Conservation (phyloP, 2,797 vertebrate genomes). For the Fundulus diaphanus region DNA sequence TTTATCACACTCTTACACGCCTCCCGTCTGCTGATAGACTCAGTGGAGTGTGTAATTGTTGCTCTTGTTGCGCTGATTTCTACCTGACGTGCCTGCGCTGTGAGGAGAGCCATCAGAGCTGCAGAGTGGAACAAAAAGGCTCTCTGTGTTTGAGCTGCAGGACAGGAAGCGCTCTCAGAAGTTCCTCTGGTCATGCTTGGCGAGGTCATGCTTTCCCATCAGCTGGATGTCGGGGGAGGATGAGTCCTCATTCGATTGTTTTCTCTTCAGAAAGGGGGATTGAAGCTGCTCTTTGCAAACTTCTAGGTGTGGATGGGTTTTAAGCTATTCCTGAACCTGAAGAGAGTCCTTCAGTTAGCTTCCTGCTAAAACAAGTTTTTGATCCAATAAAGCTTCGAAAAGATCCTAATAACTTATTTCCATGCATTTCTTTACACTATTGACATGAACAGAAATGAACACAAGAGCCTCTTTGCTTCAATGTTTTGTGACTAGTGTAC, state of each 20-base stretch:
- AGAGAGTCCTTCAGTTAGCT: neutral
- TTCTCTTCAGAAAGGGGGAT: neutral
- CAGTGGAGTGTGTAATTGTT: conserved; percentile 10
- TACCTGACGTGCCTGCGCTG: neutral
- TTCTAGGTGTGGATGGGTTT: neutral
- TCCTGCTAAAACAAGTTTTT: neutral
- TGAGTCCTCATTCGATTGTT: neutral
- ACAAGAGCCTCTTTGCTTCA: neutral
- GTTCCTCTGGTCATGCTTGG: neutral
- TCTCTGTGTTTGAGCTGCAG: neutral
- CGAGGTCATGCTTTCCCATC: neutral
- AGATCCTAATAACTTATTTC: neutral
- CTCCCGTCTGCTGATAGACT: neutral
- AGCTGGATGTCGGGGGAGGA: neutral
- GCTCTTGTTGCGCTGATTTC: neutral
- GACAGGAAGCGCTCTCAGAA: neutral
- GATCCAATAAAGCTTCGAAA: neutral
- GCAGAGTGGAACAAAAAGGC: neutral
- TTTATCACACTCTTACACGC: neutral
- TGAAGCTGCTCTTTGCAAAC: conserved; percentile 2
- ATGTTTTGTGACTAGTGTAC: neutral
- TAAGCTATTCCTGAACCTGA: neutral
- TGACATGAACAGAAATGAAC: neutral
- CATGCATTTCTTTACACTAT: neutral
- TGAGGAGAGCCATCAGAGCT: neutral